Evolutionary conservation across 2,888 invertebrate species (phyloP).

Genomic region (Tipula vernalis): DNA sequence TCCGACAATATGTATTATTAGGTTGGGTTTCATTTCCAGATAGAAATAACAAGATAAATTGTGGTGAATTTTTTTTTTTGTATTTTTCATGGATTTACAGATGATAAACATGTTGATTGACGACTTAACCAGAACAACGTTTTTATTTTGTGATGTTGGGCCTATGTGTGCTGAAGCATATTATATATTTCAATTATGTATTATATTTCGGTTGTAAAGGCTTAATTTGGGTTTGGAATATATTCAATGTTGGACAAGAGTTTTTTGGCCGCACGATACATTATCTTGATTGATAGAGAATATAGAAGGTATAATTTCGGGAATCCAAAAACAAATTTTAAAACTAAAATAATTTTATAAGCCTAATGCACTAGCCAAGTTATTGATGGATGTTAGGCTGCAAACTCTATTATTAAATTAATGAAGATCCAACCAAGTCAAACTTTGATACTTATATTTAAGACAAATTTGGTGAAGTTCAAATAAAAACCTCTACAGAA

Average conservation of each 20-base stretch:
- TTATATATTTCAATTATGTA: neutral
- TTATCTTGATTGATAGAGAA: too few species aligned
- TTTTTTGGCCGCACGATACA: too few species aligned
- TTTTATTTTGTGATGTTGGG: neutral
- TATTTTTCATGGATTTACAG: neutral
- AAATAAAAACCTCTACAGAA: too few species aligned
- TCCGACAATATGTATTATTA: neutral
- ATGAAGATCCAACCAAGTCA: too few species aligned
- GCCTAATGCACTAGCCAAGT: too few species aligned
- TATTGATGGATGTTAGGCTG: too few species aligned
- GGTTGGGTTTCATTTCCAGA: neutral
- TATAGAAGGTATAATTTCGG: too few species aligned
- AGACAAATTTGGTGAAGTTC: too few species aligned
- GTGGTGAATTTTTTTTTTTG: neutral
- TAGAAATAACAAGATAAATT: neutral
- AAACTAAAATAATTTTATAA: too few species aligned
- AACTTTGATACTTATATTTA: too few species aligned
- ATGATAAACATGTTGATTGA: constrained; percentile 4
- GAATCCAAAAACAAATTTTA: too few species aligned
- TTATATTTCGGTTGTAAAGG: neutral
- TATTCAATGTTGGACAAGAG: neutral
- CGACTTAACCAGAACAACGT: neutral
- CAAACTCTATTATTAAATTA: too few species aligned
- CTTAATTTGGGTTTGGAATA: neutral
- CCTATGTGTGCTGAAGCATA: neutral